A percentile compares a stretch with the other conserved stretches of the same genome.
Evolutionary conservation across 2,888 invertebrate species (phyloP).

Genomic region (Andricus quercusramuli): DNA sequence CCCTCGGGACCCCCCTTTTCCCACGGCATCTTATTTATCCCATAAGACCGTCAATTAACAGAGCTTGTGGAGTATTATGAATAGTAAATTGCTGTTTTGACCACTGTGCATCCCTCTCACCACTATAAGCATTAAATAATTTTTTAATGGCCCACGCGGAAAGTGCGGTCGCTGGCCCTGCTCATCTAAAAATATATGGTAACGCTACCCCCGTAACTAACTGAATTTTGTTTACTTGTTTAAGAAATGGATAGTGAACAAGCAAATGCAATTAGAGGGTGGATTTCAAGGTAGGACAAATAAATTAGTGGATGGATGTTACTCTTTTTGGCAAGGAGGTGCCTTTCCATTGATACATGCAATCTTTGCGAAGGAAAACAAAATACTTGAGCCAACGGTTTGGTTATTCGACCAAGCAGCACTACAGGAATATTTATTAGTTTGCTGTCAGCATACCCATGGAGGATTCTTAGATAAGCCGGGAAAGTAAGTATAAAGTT

Average conservation of each 20-base stretch:
- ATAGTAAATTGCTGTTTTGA: too few species aligned
- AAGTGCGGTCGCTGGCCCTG: too few species aligned
- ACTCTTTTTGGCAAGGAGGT: constrained; percentile 99
- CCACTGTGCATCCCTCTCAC: too few species aligned
- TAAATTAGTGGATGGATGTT: constrained; percentile 98
- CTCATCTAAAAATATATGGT: too few species aligned
- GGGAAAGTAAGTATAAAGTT: constrained; percentile 85
- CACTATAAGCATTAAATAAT: too few species aligned
- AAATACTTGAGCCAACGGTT: constrained; percentile 73
- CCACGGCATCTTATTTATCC: too few species aligned
- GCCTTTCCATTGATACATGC: constrained; percentile 92
- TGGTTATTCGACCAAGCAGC: constrained; percentile 92
- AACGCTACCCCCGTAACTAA: too few species aligned
- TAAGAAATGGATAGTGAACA: constrained; percentile 91
- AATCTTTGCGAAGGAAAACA: constrained; percentile 75
- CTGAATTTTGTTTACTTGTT: constrained; percentile 49
- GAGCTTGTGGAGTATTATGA: too few species aligned
- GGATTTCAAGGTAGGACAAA: constrained; percentile 99
- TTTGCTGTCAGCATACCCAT: constrained; percentile 92
- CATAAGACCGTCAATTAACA: too few species aligned
- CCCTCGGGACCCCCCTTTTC: too few species aligned
- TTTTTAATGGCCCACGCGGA: too few species aligned
- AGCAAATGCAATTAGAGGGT: constrained; percentile 96
- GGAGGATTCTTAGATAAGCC: constrained; percentile 99
- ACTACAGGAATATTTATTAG: constrained; percentile 95